Base-by-base conservation (phyloP, 2,113 vertebrate species). In the Elachura formosa region DNA sequence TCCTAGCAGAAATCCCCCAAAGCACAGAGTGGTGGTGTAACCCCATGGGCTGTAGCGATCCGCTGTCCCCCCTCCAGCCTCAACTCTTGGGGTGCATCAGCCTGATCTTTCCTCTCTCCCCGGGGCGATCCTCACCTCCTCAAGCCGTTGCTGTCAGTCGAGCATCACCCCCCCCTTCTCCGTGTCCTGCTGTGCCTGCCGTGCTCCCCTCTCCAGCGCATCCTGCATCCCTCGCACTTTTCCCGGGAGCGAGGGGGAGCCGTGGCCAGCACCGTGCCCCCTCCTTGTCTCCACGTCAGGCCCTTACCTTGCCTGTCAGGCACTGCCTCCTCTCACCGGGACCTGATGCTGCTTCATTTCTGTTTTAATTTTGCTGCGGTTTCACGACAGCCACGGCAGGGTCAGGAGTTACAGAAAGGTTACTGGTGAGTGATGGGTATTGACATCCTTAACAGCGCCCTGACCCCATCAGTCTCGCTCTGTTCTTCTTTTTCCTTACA, bases 361-460 rank as follows among this genome's bases (percentile, higher is more conserved):
- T 94, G 77, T 56, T 97, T 96, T 95, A 93, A 94, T 90, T 96
- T 96, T 15, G 43, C 89, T 66, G 77, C 67, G 36, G 82, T 71
- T 97, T 78, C 31, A 20, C 86, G 91, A 83, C 86, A 90, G 90
- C 82, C 72, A 26, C 93, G 6, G 78, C 81, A 10, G 29, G 95
- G 91, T 95, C 75, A 81, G 75, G 96, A 94, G 96, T 95, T 96
- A 91, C 69, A 68, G 94, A 69, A 84, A 85, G 94, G 95, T 96
- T 96, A 87, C 51, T 84, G 79, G 58, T 94, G 92, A 97, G 94
- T 95, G 96, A 96, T 90, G 94, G 96, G 80, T 97, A 97, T 95
- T 77, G 96, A 94, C 95, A 93, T 81, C 86, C 90, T 85, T 61
- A 93, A 40, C 83, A 75, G 87, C 48, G 93, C 83, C 83, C 95